A percentile compares a stretch with the other conserved stretches of the same genome.
Evolutionary conservation across 2,797 vertebrate genomes (phyloP).

Genomic region (Ctenosaura bakeri): DNA sequence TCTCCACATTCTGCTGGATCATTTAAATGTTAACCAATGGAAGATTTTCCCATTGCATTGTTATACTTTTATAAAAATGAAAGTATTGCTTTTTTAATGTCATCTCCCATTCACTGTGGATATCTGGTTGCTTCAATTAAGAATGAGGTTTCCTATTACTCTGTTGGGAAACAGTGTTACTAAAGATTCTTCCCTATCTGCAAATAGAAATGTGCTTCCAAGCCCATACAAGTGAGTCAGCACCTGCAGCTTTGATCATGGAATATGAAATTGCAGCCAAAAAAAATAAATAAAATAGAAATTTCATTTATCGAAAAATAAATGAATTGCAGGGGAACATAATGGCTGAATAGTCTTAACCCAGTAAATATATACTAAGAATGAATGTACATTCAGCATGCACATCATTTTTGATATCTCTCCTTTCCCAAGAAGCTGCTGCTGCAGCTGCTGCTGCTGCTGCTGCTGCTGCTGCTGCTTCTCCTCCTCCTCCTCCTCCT

Average conservation of each 20-base stretch:
- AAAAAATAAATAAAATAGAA: too few relatives aligned
- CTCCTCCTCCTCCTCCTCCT: too few relatives aligned
- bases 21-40: neutral
- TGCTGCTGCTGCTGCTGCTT: too few relatives aligned
- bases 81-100: neutral
- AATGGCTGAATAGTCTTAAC: neutral
- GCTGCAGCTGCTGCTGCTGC: too few relatives aligned
- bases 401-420: neutral
- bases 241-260: neutral
- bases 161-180: neutral
- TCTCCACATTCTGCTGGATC: neutral
- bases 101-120: neutral
- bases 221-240: neutral
- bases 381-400: neutral
- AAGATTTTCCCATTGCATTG: neutral
- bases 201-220: slow-evolving; percentile 10
- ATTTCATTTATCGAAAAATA: neutral
- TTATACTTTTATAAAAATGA: neutral
- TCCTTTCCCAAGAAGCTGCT: too few relatives aligned
- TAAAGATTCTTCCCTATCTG: slow-evolving; percentile 1
- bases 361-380: neutral
- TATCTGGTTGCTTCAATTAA: slow-evolving; percentile 1
- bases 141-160: neutral
- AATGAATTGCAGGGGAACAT: neutral
- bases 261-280: neutral